Evolutionary conservation across 2,113 vertebrate genomes (phyloP).

Genomic region (Stictonetta naevosa): DNA sequence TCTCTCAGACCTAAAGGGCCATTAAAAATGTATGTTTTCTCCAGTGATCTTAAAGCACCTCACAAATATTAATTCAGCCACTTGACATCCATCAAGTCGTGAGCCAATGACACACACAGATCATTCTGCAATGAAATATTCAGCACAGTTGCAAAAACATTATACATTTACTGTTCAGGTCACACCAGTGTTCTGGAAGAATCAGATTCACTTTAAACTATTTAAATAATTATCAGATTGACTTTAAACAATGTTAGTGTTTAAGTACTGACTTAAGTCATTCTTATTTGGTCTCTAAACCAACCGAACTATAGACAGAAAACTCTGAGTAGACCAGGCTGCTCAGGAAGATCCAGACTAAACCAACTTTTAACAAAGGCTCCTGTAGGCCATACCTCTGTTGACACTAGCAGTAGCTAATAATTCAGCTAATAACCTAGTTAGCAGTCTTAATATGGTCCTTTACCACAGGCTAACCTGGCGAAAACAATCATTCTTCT

Average conservation of each 20-base stretch:
- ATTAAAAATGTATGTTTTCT: background rate
- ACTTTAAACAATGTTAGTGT: too few relatives aligned
- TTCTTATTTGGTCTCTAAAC: too few relatives aligned
- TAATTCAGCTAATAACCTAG: background rate
- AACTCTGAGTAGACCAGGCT: background rate
- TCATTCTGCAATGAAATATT: background rate
- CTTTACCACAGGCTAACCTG: background rate
- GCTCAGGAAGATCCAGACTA: background rate
- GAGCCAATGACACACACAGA: background rate
- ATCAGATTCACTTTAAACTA: background rate
- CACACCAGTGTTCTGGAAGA: background rate
- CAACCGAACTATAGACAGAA: background rate
- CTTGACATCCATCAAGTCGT: background rate
- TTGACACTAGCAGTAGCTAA: constrained; percentile 3
- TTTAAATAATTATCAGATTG: too few relatives aligned
- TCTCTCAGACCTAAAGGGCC: background rate
- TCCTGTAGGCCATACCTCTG: background rate
- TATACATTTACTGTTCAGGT: background rate
- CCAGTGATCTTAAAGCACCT: background rate
- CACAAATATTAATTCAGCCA: background rate
- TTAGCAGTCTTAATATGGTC: background rate
- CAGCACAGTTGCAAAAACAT: background rate
- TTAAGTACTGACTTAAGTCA: too few relatives aligned
- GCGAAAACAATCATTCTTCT: background rate
- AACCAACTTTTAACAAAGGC: constrained; percentile 17